Conservation (phyloP, 2,888 invertebrate genomes). For the Odontothrips loti region DNA sequence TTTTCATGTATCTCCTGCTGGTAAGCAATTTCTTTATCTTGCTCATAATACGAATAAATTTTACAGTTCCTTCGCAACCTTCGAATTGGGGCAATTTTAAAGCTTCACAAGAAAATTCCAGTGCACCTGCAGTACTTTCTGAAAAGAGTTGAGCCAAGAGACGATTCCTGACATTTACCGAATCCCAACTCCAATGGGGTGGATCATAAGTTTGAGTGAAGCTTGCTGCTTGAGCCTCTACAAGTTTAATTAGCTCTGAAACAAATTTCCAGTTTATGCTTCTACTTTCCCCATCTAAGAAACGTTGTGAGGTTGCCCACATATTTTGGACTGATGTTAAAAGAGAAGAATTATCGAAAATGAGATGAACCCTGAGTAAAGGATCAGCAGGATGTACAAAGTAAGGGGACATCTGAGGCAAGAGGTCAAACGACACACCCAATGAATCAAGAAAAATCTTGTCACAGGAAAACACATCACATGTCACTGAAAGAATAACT, state of each 20-base stretch:
- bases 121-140: not conserved
- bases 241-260: not conserved
- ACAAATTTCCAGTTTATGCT: not conserved
- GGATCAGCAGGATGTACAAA: conserved; percentile 8
- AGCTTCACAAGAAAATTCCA: not conserved
- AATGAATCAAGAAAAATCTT: not conserved
- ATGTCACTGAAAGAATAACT: not conserved
- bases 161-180: not conserved
- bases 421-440: not conserved
- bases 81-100: not conserved
- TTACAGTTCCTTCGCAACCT: not conserved
- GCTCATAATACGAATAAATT: not conserved
- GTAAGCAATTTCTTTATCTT: not conserved
- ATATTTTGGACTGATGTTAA: conserved; percentile 1
- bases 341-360: not conserved
- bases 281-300: not conserved
- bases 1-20: not conserved
- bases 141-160: not conserved
- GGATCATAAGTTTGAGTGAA: not conserved
- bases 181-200: not conserved
- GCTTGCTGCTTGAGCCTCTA: not conserved
- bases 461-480: not conserved
- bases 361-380: not conserved
- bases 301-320: conserved; percentile 4
- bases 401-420: not conserved